Conservation (phyloP, 2,113 vertebrate species). For the Neolamprologus cancellatus region DNA sequence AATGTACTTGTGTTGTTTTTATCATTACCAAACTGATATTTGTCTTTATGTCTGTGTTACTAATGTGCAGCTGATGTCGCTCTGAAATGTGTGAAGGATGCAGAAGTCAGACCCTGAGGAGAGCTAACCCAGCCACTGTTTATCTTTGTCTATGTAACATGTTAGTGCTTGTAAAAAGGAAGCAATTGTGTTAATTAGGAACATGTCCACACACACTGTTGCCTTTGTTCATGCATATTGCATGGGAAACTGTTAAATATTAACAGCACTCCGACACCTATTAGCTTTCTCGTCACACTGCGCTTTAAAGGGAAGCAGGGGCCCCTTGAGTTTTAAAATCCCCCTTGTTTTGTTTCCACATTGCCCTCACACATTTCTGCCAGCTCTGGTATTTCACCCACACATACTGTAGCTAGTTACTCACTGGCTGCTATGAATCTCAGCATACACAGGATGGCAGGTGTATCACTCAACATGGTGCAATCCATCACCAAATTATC, state of each 20-base stretch:
- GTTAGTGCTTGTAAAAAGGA: slow-evolving; percentile 31
- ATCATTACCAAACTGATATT: neutral
- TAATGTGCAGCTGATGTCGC: neutral
- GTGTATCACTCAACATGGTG: slow-evolving; percentile 9
- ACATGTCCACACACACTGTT: slow-evolving; percentile 41
- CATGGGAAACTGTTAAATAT: slow-evolving; percentile 56
- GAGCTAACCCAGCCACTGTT: neutral
- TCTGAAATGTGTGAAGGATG: neutral
- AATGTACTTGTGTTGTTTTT: neutral
- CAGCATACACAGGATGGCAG: neutral
- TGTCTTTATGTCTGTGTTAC: neutral
- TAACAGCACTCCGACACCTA: slow-evolving; percentile 56
- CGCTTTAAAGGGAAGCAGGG: slow-evolving; percentile 44
- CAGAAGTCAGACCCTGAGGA: neutral
- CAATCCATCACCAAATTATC: slow-evolving; percentile 45
- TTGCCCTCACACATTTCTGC: slow-evolving; percentile 33
- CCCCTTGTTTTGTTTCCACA: slow-evolving; percentile 44
- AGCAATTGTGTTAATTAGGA: slow-evolving; percentile 40
- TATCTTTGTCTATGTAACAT: neutral
- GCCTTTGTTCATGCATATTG: slow-evolving; percentile 56
- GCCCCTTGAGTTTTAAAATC: slow-evolving; percentile 54
- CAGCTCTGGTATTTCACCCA: slow-evolving; percentile 49
- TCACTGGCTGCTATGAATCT: slow-evolving; percentile 13
- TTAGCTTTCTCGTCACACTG: slow-evolving; percentile 64
- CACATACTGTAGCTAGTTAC: slow-evolving; percentile 22